phyloP scores from a whole-genome alignment of 1,140 invertebrate species.

The Trachymyrmex cornetzi region DNA sequence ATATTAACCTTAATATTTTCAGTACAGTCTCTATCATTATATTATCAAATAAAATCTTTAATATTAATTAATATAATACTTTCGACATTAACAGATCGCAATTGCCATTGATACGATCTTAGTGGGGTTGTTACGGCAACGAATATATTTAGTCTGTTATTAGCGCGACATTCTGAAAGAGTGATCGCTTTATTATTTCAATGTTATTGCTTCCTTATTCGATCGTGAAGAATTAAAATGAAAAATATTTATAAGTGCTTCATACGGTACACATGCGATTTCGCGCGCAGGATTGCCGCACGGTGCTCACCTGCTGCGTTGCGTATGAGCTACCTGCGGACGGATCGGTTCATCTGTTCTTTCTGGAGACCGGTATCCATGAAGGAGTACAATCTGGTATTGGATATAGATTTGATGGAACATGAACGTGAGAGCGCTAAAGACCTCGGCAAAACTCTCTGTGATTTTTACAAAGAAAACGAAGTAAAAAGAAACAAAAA shows the following conservation, averaged over 20 bases:
- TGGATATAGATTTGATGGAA: conserved; percentile 20
- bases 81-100: conserved; percentile 6
- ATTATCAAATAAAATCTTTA: neutral
- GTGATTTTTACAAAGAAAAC: neutral
- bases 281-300: conserved; percentile 34
- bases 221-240: conserved; percentile 22
- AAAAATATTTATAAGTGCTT: conserved; percentile 44
- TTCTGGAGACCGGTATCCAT: conserved; percentile 52
- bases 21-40: neutral
- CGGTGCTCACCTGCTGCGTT: conserved; percentile 74
- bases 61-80: neutral
- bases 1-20: neutral
- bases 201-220: conserved; percentile 53
- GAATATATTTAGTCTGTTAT: conserved; percentile 8
- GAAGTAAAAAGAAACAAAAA: neutral
- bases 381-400: conserved; percentile 26
- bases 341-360: conserved; percentile 66
- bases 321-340: conserved; percentile 68
- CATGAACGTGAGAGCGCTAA: neutral
- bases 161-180: conserved; percentile 3
- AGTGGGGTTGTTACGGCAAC: neutral
- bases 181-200: conserved; percentile 41
- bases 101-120: conserved; percentile 19
- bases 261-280: conserved; percentile 35
- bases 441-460: neutral